A percentile compares a stretch with the other conserved stretches of the same genome.
These are phyloP conservation scores for Willowsia nigromaculata DNA, from an alignment of 2,888 invertebrate species.

Conservation along the genomic window DNA sequence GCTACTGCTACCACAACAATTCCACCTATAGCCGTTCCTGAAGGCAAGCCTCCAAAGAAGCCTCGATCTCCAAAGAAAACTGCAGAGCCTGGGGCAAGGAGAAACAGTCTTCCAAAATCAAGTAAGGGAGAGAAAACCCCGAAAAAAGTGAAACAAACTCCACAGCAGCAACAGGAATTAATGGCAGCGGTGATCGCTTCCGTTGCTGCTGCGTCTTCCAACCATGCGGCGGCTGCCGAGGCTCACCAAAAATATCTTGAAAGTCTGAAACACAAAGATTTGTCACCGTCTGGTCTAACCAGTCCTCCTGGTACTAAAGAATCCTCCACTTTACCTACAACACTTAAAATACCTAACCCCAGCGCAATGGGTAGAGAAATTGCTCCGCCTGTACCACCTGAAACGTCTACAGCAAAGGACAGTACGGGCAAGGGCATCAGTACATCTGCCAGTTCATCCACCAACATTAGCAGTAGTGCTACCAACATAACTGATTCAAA, in stretches of 20 bases:
- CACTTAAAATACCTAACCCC: slow-evolving; percentile 62
- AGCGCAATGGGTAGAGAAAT: slow-evolving; percentile 16
- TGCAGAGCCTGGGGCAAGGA: slow-evolving; percentile 61
- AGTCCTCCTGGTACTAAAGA: not conserved
- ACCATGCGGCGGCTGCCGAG: slow-evolving; percentile 49
- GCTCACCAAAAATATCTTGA: slow-evolving; percentile 65
- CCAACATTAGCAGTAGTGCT: not conserved
- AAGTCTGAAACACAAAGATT: slow-evolving; percentile 67
- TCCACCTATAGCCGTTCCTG: slow-evolving; percentile 12
- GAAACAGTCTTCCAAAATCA: slow-evolving; percentile 66
- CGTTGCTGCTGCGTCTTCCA: slow-evolving; percentile 49
- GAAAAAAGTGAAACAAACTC: slow-evolving; percentile 54
- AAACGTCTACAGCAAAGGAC: slow-evolving; percentile 13
- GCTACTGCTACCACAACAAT: not conserved
- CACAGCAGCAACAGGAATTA: slow-evolving; percentile 61
- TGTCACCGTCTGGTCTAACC: not conserved
- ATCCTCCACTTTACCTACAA: slow-evolving; percentile 8
- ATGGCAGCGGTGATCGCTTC: slow-evolving; percentile 65
- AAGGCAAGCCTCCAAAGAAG: slow-evolving; percentile 65
- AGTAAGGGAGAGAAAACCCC: slow-evolving; percentile 25
- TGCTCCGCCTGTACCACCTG: not conserved
- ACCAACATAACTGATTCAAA: not conserved
- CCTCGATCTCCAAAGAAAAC: slow-evolving; percentile 73
- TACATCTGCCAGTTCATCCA: not conserved
- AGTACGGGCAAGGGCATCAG: not conserved